Evolutionary conservation across 2,113 vertebrate genomes (phyloP).

Genomic region (Corvus hawaiiensis): DNA sequence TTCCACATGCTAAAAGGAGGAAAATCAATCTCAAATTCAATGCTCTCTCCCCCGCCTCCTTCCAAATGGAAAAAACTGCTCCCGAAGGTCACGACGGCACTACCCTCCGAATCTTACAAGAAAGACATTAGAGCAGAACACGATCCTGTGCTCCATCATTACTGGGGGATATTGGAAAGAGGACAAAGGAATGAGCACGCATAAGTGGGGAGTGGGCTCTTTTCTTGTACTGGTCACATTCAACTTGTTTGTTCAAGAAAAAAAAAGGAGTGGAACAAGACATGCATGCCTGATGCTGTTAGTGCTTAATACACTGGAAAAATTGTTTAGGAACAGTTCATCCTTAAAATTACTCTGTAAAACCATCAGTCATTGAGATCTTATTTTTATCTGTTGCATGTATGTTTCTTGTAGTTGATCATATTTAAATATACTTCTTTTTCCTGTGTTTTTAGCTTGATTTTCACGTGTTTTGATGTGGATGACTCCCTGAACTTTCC

Average conservation of each 20-base stretch:
- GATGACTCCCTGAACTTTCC: not conserved
- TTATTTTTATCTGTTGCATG: not conserved
- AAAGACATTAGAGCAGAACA: constrained; percentile 65
- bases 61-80: constrained; percentile 58
- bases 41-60: constrained; percentile 31
- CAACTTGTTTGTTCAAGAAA: constrained; percentile 55
- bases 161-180: constrained; percentile 52
- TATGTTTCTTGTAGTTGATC: not conserved
- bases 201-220: constrained; percentile 48
- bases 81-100: constrained; percentile 48
- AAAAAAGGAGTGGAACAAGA: constrained; percentile 45
- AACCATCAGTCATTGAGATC: constrained; percentile 2
- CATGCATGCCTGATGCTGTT: constrained; percentile 65
- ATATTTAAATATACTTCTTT: not conserved
- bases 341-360: constrained; percentile 45
- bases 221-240: constrained; percentile 60
- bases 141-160: constrained; percentile 46
- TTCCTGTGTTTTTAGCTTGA: not conserved
- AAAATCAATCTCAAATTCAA: constrained; percentile 67
- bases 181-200: constrained; percentile 42
- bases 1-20: constrained; percentile 61
- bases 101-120: constrained; percentile 62
- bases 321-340: constrained; percentile 57
- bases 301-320: constrained; percentile 62
- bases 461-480: not conserved